Conservation (phyloP, 2,888 invertebrate species). For the Orchestes rusci region DNA sequence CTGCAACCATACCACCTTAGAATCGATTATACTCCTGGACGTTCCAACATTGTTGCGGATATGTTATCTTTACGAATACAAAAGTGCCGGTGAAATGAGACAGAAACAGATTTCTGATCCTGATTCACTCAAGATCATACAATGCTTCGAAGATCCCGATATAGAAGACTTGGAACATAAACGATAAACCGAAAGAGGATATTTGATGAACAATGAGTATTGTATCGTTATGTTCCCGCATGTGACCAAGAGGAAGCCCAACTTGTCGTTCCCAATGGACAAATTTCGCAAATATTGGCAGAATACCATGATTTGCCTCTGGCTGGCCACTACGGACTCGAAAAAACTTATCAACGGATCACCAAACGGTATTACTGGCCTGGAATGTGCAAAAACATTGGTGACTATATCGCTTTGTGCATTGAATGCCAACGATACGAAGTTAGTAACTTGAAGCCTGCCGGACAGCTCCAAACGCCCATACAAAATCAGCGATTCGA, state of each 20-base stretch:
- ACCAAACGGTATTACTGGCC: too few relatives aligned
- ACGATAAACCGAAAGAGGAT: conserved; percentile 24
- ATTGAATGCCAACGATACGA: conserved; percentile 31
- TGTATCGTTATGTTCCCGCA: conserved; percentile 26
- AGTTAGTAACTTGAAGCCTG: too few relatives aligned
- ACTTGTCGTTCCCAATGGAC: too few relatives aligned
- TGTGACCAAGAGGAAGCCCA: background rate
- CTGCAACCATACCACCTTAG: background rate
- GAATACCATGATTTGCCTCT: background rate
- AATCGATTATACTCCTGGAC: conserved; percentile 1
- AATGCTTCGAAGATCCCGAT: conserved; percentile 21
- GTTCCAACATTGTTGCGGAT: background rate
- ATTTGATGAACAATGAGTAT: too few relatives aligned
- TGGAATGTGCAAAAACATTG: conserved; percentile 6
- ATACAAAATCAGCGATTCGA: conserved; percentile 32
- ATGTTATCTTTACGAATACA: background rate
- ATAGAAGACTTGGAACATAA: too few relatives aligned
- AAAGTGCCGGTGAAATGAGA: conserved; percentile 13
- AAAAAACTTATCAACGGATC: background rate
- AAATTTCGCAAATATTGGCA: too few relatives aligned
- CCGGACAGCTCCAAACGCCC: too few relatives aligned
- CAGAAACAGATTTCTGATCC: conserved; percentile 25
- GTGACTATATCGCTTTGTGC: conserved; percentile 27
- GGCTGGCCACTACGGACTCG: background rate
- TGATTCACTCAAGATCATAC: conserved; percentile 28